Percentiles rank a stretch among this genome's conserved stretches.
phyloP scores from a whole-genome alignment of 2,888 invertebrate species.

The Cerceris rybyensis region DNA sequence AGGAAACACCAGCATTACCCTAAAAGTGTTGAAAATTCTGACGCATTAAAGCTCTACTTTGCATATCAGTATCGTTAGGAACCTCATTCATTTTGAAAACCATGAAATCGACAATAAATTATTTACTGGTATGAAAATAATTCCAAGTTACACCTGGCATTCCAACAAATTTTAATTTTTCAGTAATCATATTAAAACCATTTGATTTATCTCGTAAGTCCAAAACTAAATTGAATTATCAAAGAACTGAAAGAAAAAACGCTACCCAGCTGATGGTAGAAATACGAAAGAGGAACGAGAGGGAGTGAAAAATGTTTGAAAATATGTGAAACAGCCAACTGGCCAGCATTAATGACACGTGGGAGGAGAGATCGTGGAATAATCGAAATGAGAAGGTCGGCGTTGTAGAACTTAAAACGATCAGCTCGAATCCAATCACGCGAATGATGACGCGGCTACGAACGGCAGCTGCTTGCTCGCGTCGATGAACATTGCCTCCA shows the following conservation, averaged over 20 bases:
- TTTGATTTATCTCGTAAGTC: neutral
- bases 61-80: no score
- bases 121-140: no score
- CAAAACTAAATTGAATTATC: neutral
- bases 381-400: neutral
- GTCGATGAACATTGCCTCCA: conserved; percentile 64
- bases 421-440: conserved; percentile 71
- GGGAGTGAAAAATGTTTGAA: conserved; percentile 24
- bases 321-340: conserved; percentile 39
- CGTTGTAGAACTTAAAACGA: conserved; percentile 44
- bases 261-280: neutral
- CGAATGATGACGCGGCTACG: conserved; percentile 69
- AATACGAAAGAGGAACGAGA: neutral
- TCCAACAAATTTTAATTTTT: no score
- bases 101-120: no score
- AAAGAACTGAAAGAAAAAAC: neutral
- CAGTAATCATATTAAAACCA: neutral
- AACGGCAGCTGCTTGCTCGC: conserved; percentile 67
- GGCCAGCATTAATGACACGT: conserved; percentile 19
- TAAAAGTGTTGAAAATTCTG: no score
- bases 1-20: no score
- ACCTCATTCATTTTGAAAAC: no score
- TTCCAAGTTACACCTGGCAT: no score
- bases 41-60: no score
- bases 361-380: conserved; percentile 1